Conservation (phyloP, 30 jellyfish, hydroid and myxozoan species). For the Sanderia malayensis region DNA sequence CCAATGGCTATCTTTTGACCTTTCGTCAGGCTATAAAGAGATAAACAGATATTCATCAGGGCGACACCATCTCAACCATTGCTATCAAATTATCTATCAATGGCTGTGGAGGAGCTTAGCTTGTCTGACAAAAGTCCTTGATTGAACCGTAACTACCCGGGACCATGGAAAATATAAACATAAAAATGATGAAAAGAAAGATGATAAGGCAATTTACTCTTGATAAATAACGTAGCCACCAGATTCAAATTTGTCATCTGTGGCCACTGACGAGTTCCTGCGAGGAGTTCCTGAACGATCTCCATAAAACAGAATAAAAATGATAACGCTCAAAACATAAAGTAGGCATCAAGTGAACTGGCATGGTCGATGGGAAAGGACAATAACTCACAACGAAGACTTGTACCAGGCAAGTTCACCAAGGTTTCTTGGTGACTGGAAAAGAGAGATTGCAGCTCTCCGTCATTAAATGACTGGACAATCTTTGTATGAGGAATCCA, state of each 20-base stretch:
- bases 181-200: not conserved
- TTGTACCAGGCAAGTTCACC: slow-evolving; percentile 54
- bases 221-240: slow-evolving; percentile 46
- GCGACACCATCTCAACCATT: no score
- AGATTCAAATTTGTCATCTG: slow-evolving; percentile 6
- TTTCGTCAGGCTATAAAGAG: slow-evolving; percentile 38
- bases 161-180: no score
- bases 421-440: slow-evolving; percentile 44
- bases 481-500: slow-evolving; percentile 68
- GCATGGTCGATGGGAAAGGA: no score
- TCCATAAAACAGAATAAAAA: not conserved
- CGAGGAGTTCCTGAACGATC: slow-evolving; percentile 15
- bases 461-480: slow-evolving; percentile 44
- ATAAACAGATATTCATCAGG: no score
- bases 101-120: no score
- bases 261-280: not conserved
- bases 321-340: not conserved
- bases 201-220: slow-evolving; percentile 21
- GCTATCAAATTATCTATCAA: no score
- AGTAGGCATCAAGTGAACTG: not conserved
- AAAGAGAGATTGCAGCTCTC: slow-evolving; percentile 49
- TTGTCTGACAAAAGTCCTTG: no score
- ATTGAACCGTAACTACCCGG: no score
- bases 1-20: slow-evolving; percentile 73
- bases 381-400: slow-evolving; percentile 53